phyloP scores from a whole-genome alignment of 2,797 vertebrate genomes.

The Chaetophractus vellerosus region DNA sequence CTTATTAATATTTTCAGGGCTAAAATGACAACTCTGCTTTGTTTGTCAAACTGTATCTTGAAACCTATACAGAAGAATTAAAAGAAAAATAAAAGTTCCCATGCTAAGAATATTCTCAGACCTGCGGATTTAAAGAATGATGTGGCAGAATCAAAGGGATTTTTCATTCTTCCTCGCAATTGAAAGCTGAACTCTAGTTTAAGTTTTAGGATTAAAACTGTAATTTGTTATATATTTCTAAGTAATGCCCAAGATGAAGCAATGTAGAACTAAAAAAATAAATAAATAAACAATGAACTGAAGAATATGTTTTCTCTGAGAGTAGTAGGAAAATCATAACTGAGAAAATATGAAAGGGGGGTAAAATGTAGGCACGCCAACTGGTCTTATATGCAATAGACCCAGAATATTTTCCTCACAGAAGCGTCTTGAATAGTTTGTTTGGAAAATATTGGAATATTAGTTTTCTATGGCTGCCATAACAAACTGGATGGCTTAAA shows the following conservation, averaged over 20 bases:
- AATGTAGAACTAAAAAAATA: background rate
- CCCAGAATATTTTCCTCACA: background rate
- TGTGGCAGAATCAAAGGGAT: background rate
- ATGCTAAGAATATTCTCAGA: background rate
- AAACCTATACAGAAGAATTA: background rate
- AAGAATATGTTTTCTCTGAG: background rate
- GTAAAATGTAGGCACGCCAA: background rate
- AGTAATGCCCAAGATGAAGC: background rate
- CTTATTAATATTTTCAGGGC: background rate
- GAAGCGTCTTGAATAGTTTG: background rate
- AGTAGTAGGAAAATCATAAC: background rate
- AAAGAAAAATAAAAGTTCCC: background rate
- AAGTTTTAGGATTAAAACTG: background rate
- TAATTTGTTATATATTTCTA: background rate
- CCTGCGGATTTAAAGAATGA: background rate
- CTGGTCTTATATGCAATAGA: background rate
- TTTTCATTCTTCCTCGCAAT: background rate
- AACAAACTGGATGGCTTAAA: too few relatives aligned
- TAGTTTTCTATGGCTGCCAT: too few relatives aligned
- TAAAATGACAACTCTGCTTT: slow-evolving; percentile 9
- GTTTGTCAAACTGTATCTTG: background rate
- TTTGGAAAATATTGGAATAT: background rate
- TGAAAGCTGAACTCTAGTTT: background rate
- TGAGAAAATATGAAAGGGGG: background rate
- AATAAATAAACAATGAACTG: background rate